Evolutionary conservation across 1,140 invertebrate species (phyloP).

Genomic region (Drosophila littoralis): DNA sequence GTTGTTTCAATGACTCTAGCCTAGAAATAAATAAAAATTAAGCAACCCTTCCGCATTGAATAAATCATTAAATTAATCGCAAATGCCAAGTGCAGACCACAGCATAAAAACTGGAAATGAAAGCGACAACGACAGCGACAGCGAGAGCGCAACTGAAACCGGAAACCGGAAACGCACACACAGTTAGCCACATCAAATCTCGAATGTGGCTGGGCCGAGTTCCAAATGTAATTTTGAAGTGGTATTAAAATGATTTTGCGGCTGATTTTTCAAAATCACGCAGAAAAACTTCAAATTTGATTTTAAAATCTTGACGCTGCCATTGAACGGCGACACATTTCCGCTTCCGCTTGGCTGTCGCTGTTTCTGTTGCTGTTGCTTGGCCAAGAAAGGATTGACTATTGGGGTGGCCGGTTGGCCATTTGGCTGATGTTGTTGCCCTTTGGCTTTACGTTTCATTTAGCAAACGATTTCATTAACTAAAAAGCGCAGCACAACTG

Average conservation of each 20-base stretch:
- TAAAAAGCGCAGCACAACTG: constrained; percentile 66
- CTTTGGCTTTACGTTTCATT: constrained; percentile 82
- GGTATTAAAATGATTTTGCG: constrained; percentile 72
- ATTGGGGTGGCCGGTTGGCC: constrained; percentile 9
- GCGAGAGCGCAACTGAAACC: constrained; percentile 7
- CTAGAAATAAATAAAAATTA: constrained; percentile 72
- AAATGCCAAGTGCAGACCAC: constrained; percentile 53
- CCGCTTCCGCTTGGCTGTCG: constrained; percentile 61
- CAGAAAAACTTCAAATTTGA: constrained; percentile 48
- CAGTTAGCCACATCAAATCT: constrained; percentile 69
- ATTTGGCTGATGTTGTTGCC: constrained; percentile 47
- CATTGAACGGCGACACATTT: constrained; percentile 78
- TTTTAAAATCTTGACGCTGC: constrained; percentile 61
- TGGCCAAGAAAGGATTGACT: constrained; percentile 28
- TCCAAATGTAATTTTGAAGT: constrained; percentile 60
- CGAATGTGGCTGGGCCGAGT: constrained; percentile 17
- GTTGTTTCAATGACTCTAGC: not conserved
- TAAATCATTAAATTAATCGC: constrained; percentile 82
- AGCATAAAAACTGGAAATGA: constrained; percentile 11
- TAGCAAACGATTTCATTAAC: constrained; percentile 84
- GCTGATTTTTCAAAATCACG: constrained; percentile 37
- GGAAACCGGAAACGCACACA: constrained; percentile 77
- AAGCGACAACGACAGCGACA: not conserved
- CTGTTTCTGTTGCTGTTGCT: not conserved
- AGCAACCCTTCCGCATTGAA: constrained; percentile 80